These are phyloP conservation scores for Rhinoderma darwinii DNA, from an alignment of 2,113 vertebrate genomes.

Conservation along the genomic window DNA sequence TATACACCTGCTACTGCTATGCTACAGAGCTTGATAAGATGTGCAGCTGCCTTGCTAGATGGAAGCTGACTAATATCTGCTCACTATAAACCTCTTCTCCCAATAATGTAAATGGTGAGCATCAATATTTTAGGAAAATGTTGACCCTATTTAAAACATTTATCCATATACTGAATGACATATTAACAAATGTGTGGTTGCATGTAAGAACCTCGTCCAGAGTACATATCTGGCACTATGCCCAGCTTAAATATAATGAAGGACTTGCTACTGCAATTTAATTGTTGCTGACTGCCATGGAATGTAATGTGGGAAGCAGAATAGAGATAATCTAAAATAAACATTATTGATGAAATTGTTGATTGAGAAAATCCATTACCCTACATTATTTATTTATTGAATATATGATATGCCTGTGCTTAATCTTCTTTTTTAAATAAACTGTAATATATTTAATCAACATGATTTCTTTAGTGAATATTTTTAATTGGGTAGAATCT, in stretches of 20 bases:
- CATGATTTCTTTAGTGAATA: neutral
- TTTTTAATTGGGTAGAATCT: neutral
- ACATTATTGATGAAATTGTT: conserved; percentile 25
- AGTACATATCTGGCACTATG: neutral
- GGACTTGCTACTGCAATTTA: conserved; percentile 6
- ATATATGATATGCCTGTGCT: neutral
- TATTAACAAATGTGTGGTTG: neutral
- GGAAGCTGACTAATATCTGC: neutral
- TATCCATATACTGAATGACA: neutral
- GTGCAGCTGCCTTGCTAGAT: neutral
- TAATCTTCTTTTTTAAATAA: conserved; percentile 39
- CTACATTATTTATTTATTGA: neutral
- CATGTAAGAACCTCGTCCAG: neutral
- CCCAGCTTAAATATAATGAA: neutral
- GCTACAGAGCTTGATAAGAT: no score
- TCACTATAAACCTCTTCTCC: neutral
- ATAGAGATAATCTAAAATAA: conserved; percentile 15
- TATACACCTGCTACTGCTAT: no score
- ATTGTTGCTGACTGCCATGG: neutral
- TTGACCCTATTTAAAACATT: neutral
- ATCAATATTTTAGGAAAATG: neutral
- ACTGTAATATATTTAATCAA: conserved; percentile 23
- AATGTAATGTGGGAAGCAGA: conserved; percentile 27
- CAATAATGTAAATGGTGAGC: neutral
- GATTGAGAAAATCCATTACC: conserved; percentile 33